Base-by-base conservation (phyloP, 2,888 invertebrate genomes). In the Tipula lateralis region DNA sequence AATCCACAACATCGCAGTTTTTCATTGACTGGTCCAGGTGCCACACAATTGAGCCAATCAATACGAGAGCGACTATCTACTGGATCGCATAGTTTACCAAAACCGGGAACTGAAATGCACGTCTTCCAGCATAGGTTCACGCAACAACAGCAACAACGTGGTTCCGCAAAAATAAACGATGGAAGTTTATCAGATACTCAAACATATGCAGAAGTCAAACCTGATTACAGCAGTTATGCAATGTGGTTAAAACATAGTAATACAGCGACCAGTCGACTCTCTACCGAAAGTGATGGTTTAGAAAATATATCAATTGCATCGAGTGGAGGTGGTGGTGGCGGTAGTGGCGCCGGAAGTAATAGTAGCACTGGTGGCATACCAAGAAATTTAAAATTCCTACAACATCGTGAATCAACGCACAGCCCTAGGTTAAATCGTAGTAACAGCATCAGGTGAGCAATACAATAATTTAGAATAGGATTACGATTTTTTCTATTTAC, bases 231-330 rank as follows among this genome's bases (percentile, higher is more conserved):
- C 84, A 95, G 95, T 88, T 96, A 96, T 88, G 94, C 95, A 24
- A 95, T 96, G 86, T 96, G 96, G 96, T 91, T 96, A 88, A 93
- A 96, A 89, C 96, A 96, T 90, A 96, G 96, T 93, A 94, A 94
- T 88, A 94, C 94, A 86, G 94, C 95, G 86, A 94, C 94, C 86
- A 94, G 94, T 86, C 92, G 94, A 85, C 91, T 97, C 86, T 96
- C 97, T 84, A 50, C 44, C 2, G 97, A 97, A 89, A 97, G 97
- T 85, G 98, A 98, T 90, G 96, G 97, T 88, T 94, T 97, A 90
- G 95, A 95, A 91, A 94, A 93, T 85, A 91, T 94, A 87, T 95
- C 96, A 88, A 93, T 95, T 86, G 92, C 93, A 85, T 92, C 92
- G 13, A 95, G 95, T 88, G 93, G 96, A 86, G 93, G 93, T 84